phyloP scores from a whole-genome alignment of 2,888 invertebrate genomes.

The Phyllotreta cruciferae region DNA sequence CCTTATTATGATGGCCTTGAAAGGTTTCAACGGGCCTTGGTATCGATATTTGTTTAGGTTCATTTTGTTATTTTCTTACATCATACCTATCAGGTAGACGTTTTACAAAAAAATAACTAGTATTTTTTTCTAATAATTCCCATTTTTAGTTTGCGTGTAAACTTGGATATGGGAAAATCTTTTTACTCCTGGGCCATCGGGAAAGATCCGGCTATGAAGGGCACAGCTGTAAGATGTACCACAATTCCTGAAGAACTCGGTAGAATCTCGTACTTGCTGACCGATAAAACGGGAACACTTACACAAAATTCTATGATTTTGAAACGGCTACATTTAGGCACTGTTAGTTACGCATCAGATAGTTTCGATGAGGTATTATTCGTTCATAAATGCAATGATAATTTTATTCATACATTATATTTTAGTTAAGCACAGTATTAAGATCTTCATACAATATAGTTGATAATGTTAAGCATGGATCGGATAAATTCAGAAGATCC shows the following conservation, averaged over 20 bases:
- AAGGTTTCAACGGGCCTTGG: conserved; percentile 97
- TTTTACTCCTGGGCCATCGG: conserved; percentile 98
- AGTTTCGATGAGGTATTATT: conserved; percentile 80
- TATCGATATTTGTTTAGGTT: conserved; percentile 96
- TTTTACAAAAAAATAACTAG: conserved; percentile 2
- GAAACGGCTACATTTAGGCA: conserved; percentile 93
- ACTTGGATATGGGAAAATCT: conserved; percentile 98
- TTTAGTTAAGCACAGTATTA: conserved; percentile 61
- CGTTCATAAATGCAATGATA: not conserved
- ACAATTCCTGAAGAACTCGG: conserved; percentile 99
- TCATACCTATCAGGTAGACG: conserved; percentile 90
- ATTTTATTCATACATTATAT: conserved; percentile 7
- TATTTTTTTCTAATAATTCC: conserved; percentile 12
- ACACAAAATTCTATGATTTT: conserved; percentile 99
- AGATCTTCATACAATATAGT: conserved; percentile 58
- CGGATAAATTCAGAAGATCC: conserved; percentile 68
- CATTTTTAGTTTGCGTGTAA: conserved; percentile 85
- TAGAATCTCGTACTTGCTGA: conserved; percentile 93
- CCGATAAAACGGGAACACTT: conserved; percentile 97
- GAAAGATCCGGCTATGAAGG: conserved; percentile 89
- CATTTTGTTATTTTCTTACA: conserved; percentile 96
- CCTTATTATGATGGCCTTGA: conserved; percentile 93
- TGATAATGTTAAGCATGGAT: conserved; percentile 45
- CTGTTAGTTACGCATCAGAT: conserved; percentile 87
- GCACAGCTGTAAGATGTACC: conserved; percentile 94